A percentile compares a stretch with the other conserved stretches of the same genome.
Evolutionary conservation across 2,888 invertebrate genomes (phyloP).

Genomic region (Arctia plantaginis): DNA sequence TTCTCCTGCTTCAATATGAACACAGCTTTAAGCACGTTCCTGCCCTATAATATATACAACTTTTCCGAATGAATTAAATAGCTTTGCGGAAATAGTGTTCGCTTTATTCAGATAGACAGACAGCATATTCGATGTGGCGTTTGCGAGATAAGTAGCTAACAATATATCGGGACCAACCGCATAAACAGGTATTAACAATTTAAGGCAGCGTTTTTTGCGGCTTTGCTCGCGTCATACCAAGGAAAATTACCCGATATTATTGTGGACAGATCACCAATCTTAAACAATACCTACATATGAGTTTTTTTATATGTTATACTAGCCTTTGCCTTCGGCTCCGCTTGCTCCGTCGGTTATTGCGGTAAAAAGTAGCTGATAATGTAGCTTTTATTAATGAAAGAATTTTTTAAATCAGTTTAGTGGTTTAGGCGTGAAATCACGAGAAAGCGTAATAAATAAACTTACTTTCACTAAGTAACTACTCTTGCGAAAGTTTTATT

Average conservation of each 20-base stretch:
- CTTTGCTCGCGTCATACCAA: neutral
- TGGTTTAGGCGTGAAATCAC: too few relatives aligned
- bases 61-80: conserved; percentile 27
- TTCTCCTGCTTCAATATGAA: neutral
- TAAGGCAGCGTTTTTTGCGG: neutral
- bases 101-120: conserved; percentile 20
- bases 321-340: too few relatives aligned
- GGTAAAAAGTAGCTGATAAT: too few relatives aligned
- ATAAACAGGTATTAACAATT: neutral
- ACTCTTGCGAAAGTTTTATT: too few relatives aligned
- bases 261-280: neutral
- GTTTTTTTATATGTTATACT: neutral
- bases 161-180: conserved; percentile 7
- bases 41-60: conserved; percentile 23
- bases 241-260: neutral
- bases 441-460: too few relatives aligned
- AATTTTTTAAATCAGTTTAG: too few relatives aligned
- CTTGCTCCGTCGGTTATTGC: too few relatives aligned
- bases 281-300: neutral
- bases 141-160: conserved; percentile 5
- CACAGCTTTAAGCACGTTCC: neutral
- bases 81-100: conserved; percentile 25
- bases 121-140: conserved; percentile 35
- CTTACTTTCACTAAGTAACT: too few relatives aligned
- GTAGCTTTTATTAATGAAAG: too few relatives aligned